phyloP scores from a whole-genome alignment of 2,113 vertebrate genomes.

The Thinocorus orbignyianus region DNA sequence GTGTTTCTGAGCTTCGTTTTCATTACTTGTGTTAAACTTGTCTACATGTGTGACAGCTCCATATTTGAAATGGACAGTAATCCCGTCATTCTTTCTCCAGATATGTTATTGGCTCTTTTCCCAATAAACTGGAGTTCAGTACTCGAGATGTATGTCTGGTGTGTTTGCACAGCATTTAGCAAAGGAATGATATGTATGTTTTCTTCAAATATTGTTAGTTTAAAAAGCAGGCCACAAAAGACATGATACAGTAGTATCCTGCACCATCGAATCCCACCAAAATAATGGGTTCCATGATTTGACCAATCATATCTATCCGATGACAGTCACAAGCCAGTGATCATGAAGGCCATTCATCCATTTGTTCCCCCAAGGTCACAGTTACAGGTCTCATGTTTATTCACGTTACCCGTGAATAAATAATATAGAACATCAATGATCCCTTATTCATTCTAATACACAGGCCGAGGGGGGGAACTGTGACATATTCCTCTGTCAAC shows the following conservation, averaged over 20 bases:
- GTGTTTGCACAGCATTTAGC: neutral
- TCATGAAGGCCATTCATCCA: neutral
- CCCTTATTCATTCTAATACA: rapidly evolving
- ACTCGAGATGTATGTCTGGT: neutral
- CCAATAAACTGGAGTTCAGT: neutral
- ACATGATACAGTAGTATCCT: neutral
- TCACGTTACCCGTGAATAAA: neutral
- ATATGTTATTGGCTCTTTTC: neutral
- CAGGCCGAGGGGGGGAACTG: rapidly evolving
- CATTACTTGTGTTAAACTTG: neutral
- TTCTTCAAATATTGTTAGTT: neutral
- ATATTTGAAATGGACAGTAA: neutral
- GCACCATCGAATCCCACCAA: neutral
- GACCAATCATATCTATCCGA: neutral
- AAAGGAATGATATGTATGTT: neutral
- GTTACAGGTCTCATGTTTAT: neutral
- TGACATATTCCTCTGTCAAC: rapidly evolving
- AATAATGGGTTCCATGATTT: neutral
- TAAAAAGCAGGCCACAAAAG: neutral
- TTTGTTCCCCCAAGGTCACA: rapidly evolving
- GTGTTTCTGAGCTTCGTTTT: neutral
- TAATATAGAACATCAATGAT: rapidly evolving
- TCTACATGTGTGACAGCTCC: neutral
- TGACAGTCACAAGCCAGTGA: neutral
- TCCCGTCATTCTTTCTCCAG: neutral